Evolutionary conservation across 2,797 vertebrate species (phyloP), one percentile per base, ranked within the genome.

Genomic region (Tinamus major): DNA sequence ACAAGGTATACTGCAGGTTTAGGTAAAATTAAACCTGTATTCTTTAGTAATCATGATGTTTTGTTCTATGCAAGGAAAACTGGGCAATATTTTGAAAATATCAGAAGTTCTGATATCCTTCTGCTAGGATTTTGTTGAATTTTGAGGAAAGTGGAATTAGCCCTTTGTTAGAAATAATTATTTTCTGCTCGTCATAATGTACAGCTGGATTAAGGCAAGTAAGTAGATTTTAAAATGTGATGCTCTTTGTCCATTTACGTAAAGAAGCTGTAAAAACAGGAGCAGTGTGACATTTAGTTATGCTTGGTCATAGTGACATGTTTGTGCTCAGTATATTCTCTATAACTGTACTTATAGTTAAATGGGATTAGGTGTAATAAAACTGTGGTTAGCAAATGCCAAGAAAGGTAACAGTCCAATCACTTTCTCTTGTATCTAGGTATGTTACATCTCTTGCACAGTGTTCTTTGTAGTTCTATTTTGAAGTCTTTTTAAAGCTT

Each of bases 161-260:
- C 23, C 9, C 17, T 14, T 62, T 92, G 55, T 44, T 81, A 37
- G 55, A 80, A 62, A 19, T 53, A 64, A 69, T 58, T 59, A 2
- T 88, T 77, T 93, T 90, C 18, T 90, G 41, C 39, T 42, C 31
- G 27, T 55, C 13, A 83, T 89, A 56, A 68, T 64, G 61, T 37
- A 46, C 44, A 91, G 26, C 37, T 92, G 67, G 27, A 64, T 85
- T 92, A 90, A 85, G 80, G 44, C 39, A 76, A 82, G 58, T 89
- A 78, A 79, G 58, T 70, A 56, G 5, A 12, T 55, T 91, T 89
- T 80, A 82, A 75, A 72, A 41, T 75, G 62, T 85, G 42, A 27
- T 35, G 48, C 17, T 68, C 35, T n/a, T 59, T 4, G 10, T 31
- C 5, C 65, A 6, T 27, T 20, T 56, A 9, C 17, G 58, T 82